A percentile compares a stretch with the other conserved stretches of the same genome.
phyloP scores from a whole-genome alignment of 2,797 vertebrate genomes.

The Xiphorhynchus erythropygius region DNA sequence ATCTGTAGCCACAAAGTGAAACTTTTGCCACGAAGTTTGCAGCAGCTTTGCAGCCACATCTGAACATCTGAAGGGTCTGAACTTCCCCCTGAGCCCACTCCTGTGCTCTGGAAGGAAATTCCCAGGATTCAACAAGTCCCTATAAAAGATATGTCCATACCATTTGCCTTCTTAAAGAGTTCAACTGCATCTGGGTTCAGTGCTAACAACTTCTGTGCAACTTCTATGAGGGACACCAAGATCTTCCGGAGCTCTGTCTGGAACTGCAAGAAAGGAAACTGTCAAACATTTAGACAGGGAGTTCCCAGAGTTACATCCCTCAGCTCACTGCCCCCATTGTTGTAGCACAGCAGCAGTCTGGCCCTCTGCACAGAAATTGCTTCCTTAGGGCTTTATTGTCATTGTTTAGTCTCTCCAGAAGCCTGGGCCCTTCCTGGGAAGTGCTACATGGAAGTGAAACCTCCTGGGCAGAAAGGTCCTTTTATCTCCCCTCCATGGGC shows the following conservation, averaged over 20 bases:
- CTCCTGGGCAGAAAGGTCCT: not conserved
- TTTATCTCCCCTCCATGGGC: not conserved
- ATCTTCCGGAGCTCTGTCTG: constrained; percentile 98
- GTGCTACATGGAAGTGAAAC: not conserved
- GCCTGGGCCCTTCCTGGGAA: not conserved
- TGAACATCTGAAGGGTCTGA: too few relatives aligned
- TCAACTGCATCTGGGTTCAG: constrained; percentile 97
- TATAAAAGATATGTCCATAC: constrained; percentile 62
- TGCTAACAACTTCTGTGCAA: constrained; percentile 95
- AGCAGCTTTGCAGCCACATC: not conserved
- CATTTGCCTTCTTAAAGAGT: constrained; percentile 96
- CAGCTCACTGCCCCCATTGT: not conserved
- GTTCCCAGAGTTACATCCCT: not conserved
- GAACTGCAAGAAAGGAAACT: constrained; percentile 83
- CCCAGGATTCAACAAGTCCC: not conserved
- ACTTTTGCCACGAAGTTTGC: not conserved
- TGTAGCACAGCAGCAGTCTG: not conserved
- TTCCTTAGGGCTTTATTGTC: not conserved
- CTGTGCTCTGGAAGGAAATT: not conserved
- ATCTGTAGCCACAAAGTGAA: not conserved
- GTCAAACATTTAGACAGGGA: constrained; percentile 25
- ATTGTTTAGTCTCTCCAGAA: not conserved
- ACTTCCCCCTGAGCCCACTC: not conserved
- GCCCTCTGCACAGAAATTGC: not conserved
- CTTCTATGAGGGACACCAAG: constrained; percentile 96